phyloP scores from a whole-genome alignment of 2,888 invertebrate genomes.

The Busseola fusca region DNA sequence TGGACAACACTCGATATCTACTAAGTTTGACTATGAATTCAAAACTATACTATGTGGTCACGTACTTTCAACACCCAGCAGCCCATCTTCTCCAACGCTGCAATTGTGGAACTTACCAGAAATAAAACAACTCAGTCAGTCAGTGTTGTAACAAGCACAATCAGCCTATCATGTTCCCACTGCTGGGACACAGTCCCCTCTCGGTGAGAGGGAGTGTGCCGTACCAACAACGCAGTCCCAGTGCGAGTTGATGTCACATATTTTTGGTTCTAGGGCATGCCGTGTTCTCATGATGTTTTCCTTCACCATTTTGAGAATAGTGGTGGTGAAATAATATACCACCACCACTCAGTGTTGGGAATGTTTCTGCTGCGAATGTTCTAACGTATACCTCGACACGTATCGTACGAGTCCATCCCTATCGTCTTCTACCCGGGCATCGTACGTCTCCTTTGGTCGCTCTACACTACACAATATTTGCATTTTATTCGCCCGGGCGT shows the following conservation, averaged over 20 bases:
- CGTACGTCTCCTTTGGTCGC: slow-evolving; percentile 67
- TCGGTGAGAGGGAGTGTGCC: neutral
- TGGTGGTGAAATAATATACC: neutral
- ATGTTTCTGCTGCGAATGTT: neutral
- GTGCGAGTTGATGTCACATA: neutral
- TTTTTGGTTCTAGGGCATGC: neutral
- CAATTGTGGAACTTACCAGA: neutral
- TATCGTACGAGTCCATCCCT: slow-evolving; percentile 50
- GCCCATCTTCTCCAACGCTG: neutral
- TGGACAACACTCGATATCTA: slow-evolving; percentile 2
- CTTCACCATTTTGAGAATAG: neutral
- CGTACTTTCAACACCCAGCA: neutral
- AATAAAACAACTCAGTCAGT: neutral
- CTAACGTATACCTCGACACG: slow-evolving; percentile 32
- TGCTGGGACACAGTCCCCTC: neutral
- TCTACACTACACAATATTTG: slow-evolving; percentile 82
- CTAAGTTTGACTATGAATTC: neutral
- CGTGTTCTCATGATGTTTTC: neutral
- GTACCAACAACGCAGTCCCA: neutral
- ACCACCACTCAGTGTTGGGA: neutral
- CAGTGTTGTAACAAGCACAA: neutral
- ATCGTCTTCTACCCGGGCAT: slow-evolving; percentile 64
- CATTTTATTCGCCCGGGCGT: slow-evolving; percentile 83
- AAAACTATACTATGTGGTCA: neutral
- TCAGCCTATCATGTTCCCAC: neutral